Conservation (phyloP, 1,140 invertebrate species). For the Nasonia longicornis region DNA sequence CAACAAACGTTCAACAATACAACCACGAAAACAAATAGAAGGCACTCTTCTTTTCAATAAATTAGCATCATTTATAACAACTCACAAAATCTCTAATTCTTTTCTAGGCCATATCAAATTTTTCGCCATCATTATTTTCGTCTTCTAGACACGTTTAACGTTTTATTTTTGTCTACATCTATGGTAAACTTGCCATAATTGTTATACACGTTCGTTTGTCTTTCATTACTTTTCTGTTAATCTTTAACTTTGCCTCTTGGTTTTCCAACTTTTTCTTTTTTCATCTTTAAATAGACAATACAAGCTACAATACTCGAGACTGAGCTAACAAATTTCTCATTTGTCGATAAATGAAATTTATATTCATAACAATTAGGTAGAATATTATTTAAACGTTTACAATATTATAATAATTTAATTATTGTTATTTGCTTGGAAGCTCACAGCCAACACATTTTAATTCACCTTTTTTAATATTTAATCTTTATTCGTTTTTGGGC, state of each 20-base stretch:
- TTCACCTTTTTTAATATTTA: constrained; percentile 62
- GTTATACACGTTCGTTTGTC: constrained; percentile 40
- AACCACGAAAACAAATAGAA: constrained; percentile 69
- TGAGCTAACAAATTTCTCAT: constrained; percentile 65
- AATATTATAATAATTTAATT: constrained; percentile 70
- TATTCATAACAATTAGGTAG: constrained; percentile 65
- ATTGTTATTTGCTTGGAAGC: constrained; percentile 71
- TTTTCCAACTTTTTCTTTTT: constrained; percentile 51
- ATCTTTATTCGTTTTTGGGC: constrained; percentile 60
- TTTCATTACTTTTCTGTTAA: constrained; percentile 34
- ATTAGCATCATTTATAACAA: constrained; percentile 62
- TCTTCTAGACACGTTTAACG: constrained; percentile 38
- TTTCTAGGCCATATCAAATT: constrained; percentile 59
- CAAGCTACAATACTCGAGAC: constrained; percentile 65
- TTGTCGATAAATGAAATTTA: constrained; percentile 64
- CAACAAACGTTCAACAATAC: constrained; percentile 68
- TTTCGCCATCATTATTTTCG: constrained; percentile 39
- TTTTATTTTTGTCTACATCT: constrained; percentile 46
- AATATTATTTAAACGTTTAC: constrained; percentile 66
- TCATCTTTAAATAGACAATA: constrained; percentile 59
- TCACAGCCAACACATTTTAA: constrained; percentile 69
- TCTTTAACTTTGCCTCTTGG: constrained; percentile 43
- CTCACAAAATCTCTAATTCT: constrained; percentile 52
- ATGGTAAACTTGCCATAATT: constrained; percentile 44
- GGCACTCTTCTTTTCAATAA: constrained; percentile 67